These are phyloP conservation scores for Heliothis peltigera DNA, from an alignment of 2,888 invertebrate species.

Conservation along the genomic window DNA sequence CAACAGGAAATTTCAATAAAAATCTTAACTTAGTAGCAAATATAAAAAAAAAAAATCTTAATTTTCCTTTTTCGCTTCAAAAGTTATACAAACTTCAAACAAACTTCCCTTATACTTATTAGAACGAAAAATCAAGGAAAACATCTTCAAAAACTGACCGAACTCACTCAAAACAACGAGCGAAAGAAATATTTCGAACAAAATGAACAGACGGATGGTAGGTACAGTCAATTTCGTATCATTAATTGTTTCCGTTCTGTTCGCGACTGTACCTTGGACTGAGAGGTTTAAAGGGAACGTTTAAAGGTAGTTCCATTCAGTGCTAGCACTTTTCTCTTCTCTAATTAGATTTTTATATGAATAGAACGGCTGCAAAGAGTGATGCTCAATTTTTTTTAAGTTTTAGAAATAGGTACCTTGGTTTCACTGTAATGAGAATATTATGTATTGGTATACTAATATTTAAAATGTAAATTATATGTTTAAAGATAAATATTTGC, in stretches of 20 bases:
- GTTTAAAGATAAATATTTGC: too few relatives aligned
- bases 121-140: background rate
- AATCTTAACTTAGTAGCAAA: too few relatives aligned
- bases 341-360: background rate
- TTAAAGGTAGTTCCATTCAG: conserved; percentile 13
- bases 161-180: conserved; percentile 28
- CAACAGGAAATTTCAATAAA: too few relatives aligned
- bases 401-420: background rate
- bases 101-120: background rate
- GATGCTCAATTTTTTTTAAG: background rate
- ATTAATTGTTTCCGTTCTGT: conserved; percentile 44
- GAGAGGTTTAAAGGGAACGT: conserved; percentile 9
- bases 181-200: conserved; percentile 16
- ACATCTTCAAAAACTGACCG: background rate
- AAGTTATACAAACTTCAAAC: background rate
- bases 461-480: too few relatives aligned
- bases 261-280: conserved; percentile 13
- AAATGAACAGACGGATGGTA: conserved; percentile 37
- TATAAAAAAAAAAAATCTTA: too few relatives aligned
- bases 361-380: background rate
- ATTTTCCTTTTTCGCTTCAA: too few relatives aligned
- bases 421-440: too few relatives aligned
- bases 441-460: too few relatives aligned
- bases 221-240: conserved; percentile 36
- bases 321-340: background rate